phyloP scores from a whole-genome alignment of 92 coral and sea anemone species.

The Meandrina meandrites region DNA sequence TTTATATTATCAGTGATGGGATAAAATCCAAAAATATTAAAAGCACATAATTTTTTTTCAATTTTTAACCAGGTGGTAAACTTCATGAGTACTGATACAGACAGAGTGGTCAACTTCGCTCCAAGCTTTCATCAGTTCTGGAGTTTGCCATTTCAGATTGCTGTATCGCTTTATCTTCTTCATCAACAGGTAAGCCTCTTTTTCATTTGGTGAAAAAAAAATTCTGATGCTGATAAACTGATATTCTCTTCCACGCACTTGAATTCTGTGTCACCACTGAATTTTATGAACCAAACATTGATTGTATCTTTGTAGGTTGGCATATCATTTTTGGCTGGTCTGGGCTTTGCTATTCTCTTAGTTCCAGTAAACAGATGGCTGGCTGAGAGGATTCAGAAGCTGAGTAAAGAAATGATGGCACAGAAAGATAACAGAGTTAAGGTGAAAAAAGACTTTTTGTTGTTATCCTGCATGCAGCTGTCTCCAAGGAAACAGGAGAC shows the following conservation, averaged over 20 bases:
- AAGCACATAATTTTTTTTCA: no score
- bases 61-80: conserved; percentile 75
- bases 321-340: conserved; percentile 89
- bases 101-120: conserved; percentile 93
- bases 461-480: no score
- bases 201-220: neutral
- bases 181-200: conserved; percentile 77
- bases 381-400: conserved; percentile 84
- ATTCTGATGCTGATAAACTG: no score
- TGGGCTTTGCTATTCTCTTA: conserved; percentile 83
- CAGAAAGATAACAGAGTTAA: conserved; percentile 94
- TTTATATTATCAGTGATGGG: no score
- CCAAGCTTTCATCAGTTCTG: conserved; percentile 97
- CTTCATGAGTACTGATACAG: conserved; percentile 99
- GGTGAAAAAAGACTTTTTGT: conserved; percentile 43
- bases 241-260: no score
- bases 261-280: no score
- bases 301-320: conserved; percentile 73
- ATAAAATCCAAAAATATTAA: no score
- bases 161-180: conserved; percentile 84
- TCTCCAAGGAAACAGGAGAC: no score
- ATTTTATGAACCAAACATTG: neutral
- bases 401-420: conserved; percentile 90
- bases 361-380: conserved; percentile 93
- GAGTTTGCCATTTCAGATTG: conserved; percentile 97